Percentiles rank a stretch among this genome's conserved stretches.
Evolutionary conservation across 2,113 vertebrate genomes (phyloP).

Genomic region (Oncorhynchus nerka): DNA sequence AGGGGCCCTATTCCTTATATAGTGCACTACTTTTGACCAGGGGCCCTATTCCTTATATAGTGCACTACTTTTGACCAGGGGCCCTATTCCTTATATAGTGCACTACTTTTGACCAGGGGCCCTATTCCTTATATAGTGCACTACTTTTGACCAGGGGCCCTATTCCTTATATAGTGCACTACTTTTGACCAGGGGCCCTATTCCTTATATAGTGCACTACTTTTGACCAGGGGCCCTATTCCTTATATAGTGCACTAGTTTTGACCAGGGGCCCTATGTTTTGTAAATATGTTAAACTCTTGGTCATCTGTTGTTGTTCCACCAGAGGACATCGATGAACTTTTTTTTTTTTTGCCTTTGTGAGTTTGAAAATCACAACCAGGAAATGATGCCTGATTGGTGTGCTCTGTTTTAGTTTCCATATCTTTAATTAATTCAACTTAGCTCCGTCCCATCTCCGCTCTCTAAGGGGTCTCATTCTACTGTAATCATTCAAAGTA

Average conservation of each 20-base stretch:
- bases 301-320: conserved; percentile 1
- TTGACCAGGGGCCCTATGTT: neutral
- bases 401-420: conserved; percentile 17
- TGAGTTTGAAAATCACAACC: conserved; percentile 28
- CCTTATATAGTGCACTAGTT: neutral
- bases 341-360: neutral
- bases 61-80: no score
- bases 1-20: neutral
- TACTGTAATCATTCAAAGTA: neutral
- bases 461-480: neutral
- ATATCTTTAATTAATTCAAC: conserved; percentile 25
- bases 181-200: neutral
- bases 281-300: neutral
- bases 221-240: neutral
- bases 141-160: neutral
- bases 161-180: neutral
- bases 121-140: neutral
- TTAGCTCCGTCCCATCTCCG: neutral
- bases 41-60: neutral
- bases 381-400: conserved; percentile 11
- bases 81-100: neutral
- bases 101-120: neutral
- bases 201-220: neutral
- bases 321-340: neutral
- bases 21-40: no score